Base-by-base conservation (phyloP, 1,140 invertebrate species). In the Eurosta solidaginis region DNA sequence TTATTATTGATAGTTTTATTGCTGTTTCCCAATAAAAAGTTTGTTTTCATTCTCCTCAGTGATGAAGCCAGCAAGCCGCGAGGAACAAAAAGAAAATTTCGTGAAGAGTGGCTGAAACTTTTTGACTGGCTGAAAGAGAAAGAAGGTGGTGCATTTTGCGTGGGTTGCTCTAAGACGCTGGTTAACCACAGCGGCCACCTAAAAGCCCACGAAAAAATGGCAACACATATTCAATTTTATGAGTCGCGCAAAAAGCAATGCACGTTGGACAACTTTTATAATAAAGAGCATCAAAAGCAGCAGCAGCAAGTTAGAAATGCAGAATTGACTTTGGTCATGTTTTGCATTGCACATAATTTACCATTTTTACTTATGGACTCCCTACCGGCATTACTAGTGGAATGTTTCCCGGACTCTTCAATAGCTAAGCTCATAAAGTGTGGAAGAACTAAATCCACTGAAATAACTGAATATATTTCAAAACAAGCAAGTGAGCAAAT, bases 291-390 rank as follows among this genome's bases (percentile, higher is more conserved):
- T 9, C 12, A 27, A 22, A 27, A 27, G 9, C 17, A 22, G 27
- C 27, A 17, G 17, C 17, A 68, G 33, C 12, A 29, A 36, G 33
- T 68, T 27, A 68, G 27, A 36, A 27, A 68, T 36, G 59, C 59
- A 36, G 59, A 68, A 29, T 68, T 68, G n/a, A 36, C 59, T 22
- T 29, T 68, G 33, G 59, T 68, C n/a, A n/a, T n/a, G n/a, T n/a
- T n/a, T n/a, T n/a, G n/a, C n/a, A n/a, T n/a, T n/a, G n/a, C n/a
- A n/a, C n/a, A n/a, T n/a, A n/a, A n/a, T n/a, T n/a, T n/a, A n/a
- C n/a, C n/a, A n/a, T n/a, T n/a, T n/a, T n/a, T n/a, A n/a, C n/a
- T n/a, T n/a, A n/a, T n/a, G n/a, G n/a, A n/a, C n/a, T n/a, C n/a
- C n/a, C n/a, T n/a, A 27, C 17, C 27, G 27, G 17, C 27, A 6